Percentiles rank a stretch among this genome's conserved stretches.
Evolutionary conservation across 2,888 invertebrate species (phyloP).

Genomic region (Diachrysia chrysitis): DNA sequence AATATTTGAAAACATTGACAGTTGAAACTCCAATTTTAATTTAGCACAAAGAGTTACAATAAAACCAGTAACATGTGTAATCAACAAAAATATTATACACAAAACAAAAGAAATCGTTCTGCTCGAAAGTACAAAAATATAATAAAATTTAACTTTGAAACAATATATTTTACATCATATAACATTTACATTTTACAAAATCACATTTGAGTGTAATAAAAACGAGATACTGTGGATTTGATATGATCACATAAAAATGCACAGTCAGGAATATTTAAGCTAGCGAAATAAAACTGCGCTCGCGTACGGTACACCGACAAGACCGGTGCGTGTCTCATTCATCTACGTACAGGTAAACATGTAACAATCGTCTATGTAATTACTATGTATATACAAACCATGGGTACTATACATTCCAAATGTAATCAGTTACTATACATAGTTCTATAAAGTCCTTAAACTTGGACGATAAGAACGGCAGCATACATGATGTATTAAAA

Average conservation of each 20-base stretch:
- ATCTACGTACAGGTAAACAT: conserved; percentile 31
- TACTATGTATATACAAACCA: conserved; percentile 49
- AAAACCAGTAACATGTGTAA: conserved; percentile 67
- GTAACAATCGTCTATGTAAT: conserved; percentile 32
- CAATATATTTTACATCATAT: conserved; percentile 77
- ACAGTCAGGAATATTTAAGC: conserved; percentile 41
- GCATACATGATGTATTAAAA: conserved; percentile 16
- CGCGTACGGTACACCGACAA: conserved; percentile 25
- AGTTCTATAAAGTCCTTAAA: conserved; percentile 6
- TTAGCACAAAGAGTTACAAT: conserved; percentile 58
- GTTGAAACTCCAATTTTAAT: conserved; percentile 27
- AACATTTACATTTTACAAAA: conserved; percentile 72
- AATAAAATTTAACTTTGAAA: conserved; percentile 75
- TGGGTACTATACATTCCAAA: conserved; percentile 29
- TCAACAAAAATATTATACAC: conserved; percentile 75
- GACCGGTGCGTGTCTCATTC: conserved; percentile 16
- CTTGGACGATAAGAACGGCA: conserved; percentile 18
- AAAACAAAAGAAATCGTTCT: conserved; percentile 68
- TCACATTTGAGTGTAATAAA: conserved; percentile 69
- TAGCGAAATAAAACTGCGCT: conserved; percentile 44
- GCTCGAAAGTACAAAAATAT: conserved; percentile 84
- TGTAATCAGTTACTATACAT: conserved; percentile 13
- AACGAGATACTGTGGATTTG: conserved; percentile 61
- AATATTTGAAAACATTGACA: conserved; percentile 26
- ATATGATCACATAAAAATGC: conserved; percentile 52